phyloP scores from a whole-genome alignment of 2,797 vertebrate genomes.

The Oryzias sinensis region DNA sequence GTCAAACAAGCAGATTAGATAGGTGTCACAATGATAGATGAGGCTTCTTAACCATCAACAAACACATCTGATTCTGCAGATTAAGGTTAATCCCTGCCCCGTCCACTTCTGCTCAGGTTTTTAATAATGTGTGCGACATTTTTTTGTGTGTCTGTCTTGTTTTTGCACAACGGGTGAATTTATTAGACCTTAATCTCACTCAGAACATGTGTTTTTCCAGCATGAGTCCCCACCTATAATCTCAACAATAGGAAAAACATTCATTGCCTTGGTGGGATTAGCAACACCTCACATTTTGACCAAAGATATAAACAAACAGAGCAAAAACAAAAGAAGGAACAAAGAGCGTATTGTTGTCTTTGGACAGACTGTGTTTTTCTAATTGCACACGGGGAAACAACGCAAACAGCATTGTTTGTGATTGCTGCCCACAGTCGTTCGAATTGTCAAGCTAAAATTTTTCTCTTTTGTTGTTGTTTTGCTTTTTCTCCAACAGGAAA shows the following conservation, averaged over 20 bases:
- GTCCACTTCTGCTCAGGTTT: constrained; percentile 44
- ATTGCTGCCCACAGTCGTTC: too few species aligned
- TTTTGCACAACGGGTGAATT: constrained; percentile 34
- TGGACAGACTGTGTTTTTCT: not conserved
- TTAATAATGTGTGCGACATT: constrained; percentile 20
- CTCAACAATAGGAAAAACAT: constrained; percentile 45
- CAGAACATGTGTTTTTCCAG: constrained; percentile 53
- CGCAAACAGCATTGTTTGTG: too few species aligned
- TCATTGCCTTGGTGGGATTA: constrained; percentile 37
- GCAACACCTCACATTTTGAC: too few species aligned
- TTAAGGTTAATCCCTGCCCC: constrained; percentile 55
- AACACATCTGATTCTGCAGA: constrained; percentile 50
- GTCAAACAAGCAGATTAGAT: constrained; percentile 64
- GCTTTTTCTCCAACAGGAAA: too few species aligned
- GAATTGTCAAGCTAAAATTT: too few species aligned
- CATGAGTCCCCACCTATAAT: constrained; percentile 46
- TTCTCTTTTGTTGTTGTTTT: too few species aligned
- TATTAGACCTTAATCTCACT: constrained; percentile 10
- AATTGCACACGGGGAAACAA: too few species aligned
- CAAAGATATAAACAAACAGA: constrained; percentile 14
- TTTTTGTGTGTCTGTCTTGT: constrained; percentile 26
- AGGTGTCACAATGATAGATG: constrained; percentile 37
- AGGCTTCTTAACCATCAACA: constrained; percentile 39
- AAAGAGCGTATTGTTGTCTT: constrained; percentile 34
- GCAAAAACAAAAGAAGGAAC: constrained; percentile 26